These are phyloP conservation scores for Ganaspis sp. DNA, from an alignment of 1,140 invertebrate genomes.

Conservation along the genomic window DNA sequence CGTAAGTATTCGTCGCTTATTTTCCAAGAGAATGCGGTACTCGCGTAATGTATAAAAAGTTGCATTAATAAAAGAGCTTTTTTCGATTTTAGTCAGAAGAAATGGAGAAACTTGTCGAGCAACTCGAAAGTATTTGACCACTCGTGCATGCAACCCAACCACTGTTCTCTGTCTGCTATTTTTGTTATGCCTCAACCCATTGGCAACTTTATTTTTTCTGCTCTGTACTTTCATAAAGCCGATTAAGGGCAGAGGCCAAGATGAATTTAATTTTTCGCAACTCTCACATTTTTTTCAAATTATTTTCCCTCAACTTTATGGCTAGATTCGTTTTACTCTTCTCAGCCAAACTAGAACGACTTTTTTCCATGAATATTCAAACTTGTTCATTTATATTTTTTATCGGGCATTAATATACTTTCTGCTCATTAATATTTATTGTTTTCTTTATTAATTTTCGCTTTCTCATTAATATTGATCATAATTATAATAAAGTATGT, in stretches of 20 bases:
- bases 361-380: neutral
- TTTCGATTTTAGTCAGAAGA: slow-evolving; percentile 4
- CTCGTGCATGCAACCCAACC: slow-evolving; percentile 36
- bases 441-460: no score
- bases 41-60: slow-evolving; percentile 13
- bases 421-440: slow-evolving; percentile 1
- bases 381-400: neutral
- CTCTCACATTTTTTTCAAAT: neutral
- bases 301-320: neutral
- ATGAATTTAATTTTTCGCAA: neutral
- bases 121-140: slow-evolving; percentile 20
- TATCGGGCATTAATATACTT: neutral
- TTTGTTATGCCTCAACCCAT: neutral
- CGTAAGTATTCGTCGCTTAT: slow-evolving; percentile 28
- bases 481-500: no score
- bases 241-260: neutral
- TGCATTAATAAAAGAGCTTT: slow-evolving; percentile 40
- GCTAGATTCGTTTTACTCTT: no score
- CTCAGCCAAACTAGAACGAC: neutral
- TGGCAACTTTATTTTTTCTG: slow-evolving; percentile 21
- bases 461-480: neutral
- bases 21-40: slow-evolving; percentile 24
- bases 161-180: neutral
- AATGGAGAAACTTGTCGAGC: slow-evolving; percentile 37
- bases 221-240: neutral